Conservation (phyloP, 2,113 vertebrate species). For the Chaenocephalus aceratus region DNA sequence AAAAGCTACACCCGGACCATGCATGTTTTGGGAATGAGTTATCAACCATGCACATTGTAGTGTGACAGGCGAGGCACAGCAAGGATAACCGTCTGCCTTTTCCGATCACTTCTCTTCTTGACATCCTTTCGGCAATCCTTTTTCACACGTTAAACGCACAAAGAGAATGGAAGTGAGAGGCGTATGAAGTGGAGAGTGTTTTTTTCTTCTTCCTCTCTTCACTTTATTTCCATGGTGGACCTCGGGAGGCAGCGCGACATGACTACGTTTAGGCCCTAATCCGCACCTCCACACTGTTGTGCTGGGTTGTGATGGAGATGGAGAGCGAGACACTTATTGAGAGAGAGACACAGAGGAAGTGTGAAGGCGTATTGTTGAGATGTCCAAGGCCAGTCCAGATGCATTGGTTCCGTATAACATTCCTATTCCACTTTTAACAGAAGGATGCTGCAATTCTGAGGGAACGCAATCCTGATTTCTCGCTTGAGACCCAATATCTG, state of each 20-base stretch:
- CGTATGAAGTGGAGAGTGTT: slow-evolving; percentile 71
- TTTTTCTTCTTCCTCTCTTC: slow-evolving; percentile 32
- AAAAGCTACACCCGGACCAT: slow-evolving; percentile 61
- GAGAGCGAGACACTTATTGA: slow-evolving; percentile 57
- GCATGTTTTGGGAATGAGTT: slow-evolving; percentile 77
- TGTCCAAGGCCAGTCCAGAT: slow-evolving; percentile 74
- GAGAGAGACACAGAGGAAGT: slow-evolving; percentile 46
- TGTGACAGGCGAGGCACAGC: slow-evolving; percentile 70
- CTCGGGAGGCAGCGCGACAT: slow-evolving; percentile 63
- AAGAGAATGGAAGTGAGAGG: slow-evolving; percentile 77
- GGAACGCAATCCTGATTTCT: slow-evolving; percentile 79
- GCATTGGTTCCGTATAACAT: slow-evolving; percentile 84
- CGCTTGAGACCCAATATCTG: slow-evolving; percentile 79
- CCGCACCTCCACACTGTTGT: slow-evolving; percentile 62
- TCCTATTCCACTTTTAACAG: slow-evolving; percentile 78
- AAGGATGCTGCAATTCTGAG: slow-evolving; percentile 69
- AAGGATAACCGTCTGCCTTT: slow-evolving; percentile 59
- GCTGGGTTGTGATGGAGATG: slow-evolving; percentile 68
- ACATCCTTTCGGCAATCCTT: slow-evolving; percentile 75
- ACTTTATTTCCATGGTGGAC: slow-evolving; percentile 75
- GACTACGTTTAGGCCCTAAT: slow-evolving; percentile 81
- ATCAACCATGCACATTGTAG: slow-evolving; percentile 73
- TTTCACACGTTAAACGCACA: slow-evolving; percentile 78
- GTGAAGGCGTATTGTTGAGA: slow-evolving; percentile 71
- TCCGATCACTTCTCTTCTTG: slow-evolving; percentile 51